Evolutionary conservation across 1,140 invertebrate species (phyloP).

Genomic region (Brachionus calyciflorus): DNA sequence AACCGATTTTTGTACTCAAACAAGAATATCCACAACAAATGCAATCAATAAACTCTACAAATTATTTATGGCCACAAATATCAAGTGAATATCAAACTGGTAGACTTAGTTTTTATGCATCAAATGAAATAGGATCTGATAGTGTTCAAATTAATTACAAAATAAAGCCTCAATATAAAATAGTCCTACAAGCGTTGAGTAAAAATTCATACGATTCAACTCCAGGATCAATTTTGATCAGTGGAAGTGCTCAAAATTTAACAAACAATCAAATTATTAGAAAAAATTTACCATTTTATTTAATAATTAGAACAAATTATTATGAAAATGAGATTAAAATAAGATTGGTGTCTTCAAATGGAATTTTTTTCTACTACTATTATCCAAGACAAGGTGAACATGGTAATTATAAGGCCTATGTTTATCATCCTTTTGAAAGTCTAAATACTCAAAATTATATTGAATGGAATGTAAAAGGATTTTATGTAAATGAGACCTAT

Average conservation of each 20-base stretch:
- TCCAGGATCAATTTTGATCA: background rate
- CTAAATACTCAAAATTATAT: background rate
- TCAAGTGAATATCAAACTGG: background rate
- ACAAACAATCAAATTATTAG: background rate
- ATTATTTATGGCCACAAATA: background rate
- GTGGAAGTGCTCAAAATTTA: background rate
- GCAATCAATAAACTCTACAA: background rate
- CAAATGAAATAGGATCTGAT: background rate
- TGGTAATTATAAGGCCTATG: background rate
- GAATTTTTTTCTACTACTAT: background rate
- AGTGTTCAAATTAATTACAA: background rate
- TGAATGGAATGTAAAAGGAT: background rate
- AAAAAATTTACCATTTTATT: background rate
- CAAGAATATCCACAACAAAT: background rate
- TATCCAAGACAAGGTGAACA: background rate
- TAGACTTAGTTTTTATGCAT: background rate
- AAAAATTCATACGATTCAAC: background rate
- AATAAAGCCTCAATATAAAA: background rate
- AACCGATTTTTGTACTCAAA: background rate
- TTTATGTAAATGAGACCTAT: background rate
- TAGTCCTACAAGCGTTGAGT: background rate
- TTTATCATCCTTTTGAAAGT: background rate
- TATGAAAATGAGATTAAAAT: background rate
- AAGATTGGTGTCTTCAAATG: background rate
- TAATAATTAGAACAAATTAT: background rate